Conservation (phyloP, 2,797 vertebrate species). For the Amblyraja radiata region DNA sequence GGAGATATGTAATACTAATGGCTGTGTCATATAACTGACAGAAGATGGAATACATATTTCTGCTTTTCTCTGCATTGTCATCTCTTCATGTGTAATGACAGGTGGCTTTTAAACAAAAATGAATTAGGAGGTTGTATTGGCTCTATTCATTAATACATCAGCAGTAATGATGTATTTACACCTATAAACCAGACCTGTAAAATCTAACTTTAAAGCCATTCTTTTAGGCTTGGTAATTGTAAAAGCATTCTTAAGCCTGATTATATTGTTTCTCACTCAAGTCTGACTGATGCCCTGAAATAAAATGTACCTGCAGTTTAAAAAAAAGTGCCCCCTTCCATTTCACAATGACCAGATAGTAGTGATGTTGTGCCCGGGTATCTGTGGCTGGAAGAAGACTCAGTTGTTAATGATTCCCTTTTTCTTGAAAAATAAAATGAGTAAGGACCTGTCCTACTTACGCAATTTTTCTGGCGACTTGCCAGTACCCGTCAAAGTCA, state of each 20-base stretch:
- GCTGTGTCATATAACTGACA: slow-evolving; percentile 46
- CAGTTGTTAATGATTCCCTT: not conserved
- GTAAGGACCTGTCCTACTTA: too few species aligned
- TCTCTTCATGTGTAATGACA: slow-evolving; percentile 54
- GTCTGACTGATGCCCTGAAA: not conserved
- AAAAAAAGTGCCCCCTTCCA: not conserved
- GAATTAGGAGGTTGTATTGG: slow-evolving; percentile 52
- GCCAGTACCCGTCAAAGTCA: too few species aligned
- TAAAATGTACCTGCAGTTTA: not conserved
- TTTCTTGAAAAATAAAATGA: not conserved
- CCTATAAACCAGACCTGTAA: slow-evolving; percentile 62
- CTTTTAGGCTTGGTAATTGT: not conserved
- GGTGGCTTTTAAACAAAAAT: slow-evolving; percentile 64
- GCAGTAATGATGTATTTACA: slow-evolving; percentile 63
- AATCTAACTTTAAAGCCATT: slow-evolving; percentile 45
- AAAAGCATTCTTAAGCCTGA: not conserved
- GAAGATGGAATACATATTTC: slow-evolving; percentile 51
- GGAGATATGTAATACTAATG: slow-evolving; percentile 46
- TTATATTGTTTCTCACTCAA: not conserved
- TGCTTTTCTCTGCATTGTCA: slow-evolving; percentile 53
- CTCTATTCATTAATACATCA: slow-evolving; percentile 54
- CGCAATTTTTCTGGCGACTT: too few species aligned
- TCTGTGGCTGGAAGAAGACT: not conserved
- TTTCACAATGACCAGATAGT: not conserved
- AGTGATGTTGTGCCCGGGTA: too few species aligned